phyloP scores from a whole-genome alignment of 2,888 invertebrate genomes.

The Isoperla grammatica region DNA sequence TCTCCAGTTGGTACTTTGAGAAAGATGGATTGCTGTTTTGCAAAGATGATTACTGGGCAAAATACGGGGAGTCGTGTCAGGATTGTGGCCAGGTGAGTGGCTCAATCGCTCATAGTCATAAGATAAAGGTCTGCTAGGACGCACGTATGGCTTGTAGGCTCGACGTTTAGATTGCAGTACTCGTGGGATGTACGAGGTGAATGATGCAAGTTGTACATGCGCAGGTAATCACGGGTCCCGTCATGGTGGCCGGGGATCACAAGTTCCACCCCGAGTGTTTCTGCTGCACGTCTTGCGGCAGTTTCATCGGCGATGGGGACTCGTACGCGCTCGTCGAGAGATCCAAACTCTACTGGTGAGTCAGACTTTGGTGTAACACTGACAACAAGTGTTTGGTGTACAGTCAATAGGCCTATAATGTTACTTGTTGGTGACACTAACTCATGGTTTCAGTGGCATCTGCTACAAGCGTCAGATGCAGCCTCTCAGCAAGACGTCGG shows the following conservation, averaged over 20 bases:
- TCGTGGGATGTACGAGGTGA: too few species aligned
- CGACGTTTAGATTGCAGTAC: too few species aligned
- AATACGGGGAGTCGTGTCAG: slow-evolving; percentile 85
- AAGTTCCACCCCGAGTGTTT: slow-evolving; percentile 97
- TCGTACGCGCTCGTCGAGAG: slow-evolving; percentile 89
- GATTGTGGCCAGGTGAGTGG: slow-evolving; percentile 69
- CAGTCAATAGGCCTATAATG: too few species aligned
- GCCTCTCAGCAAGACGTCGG: slow-evolving; percentile 49
- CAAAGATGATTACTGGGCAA: slow-evolving; percentile 80
- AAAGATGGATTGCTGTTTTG: slow-evolving; percentile 85
- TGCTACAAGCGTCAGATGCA: slow-evolving; percentile 72
- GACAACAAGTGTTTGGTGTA: too few species aligned
- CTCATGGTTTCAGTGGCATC: slow-evolving; percentile 50
- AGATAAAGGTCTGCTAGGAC: too few species aligned
- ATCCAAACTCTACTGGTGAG: slow-evolving; percentile 79
- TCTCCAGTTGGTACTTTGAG: slow-evolving; percentile 91
- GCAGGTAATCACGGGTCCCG: slow-evolving; percentile 71
- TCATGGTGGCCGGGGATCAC: slow-evolving; percentile 92
- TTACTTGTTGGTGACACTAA: too few species aligned
- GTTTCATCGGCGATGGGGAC: slow-evolving; percentile 87
- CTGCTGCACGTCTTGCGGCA: slow-evolving; percentile 72
- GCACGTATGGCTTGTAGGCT: too few species aligned
- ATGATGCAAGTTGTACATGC: slow-evolving; percentile 22
- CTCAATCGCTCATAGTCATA: not conserved
- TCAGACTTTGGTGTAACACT: too few species aligned